Conservation (phyloP, 2,888 invertebrate genomes). For the Raillietiella orientalis region DNA sequence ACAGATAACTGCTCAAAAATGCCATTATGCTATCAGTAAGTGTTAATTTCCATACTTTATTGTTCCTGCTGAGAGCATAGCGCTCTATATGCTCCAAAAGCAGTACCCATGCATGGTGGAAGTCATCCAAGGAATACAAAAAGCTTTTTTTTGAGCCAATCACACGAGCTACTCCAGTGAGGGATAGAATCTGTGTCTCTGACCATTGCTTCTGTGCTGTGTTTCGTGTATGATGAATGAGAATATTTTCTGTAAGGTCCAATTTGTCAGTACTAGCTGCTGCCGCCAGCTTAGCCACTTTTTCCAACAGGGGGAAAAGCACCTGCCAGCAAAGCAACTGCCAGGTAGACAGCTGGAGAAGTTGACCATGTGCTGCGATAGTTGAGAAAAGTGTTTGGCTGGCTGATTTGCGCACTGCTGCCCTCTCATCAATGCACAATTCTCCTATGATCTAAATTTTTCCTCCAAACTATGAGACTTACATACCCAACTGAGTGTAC, state of each 20-base stretch:
- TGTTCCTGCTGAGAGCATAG: slow-evolving; percentile 63
- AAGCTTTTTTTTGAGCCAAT: slow-evolving; percentile 70
- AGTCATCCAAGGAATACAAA: slow-evolving; percentile 41
- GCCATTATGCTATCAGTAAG: too few species aligned
- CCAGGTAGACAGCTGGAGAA: slow-evolving; percentile 66
- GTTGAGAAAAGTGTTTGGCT: slow-evolving; percentile 93
- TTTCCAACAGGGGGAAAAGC: slow-evolving; percentile 69
- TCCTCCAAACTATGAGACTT: neutral
- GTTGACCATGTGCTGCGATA: slow-evolving; percentile 70
- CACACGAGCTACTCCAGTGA: slow-evolving; percentile 69
- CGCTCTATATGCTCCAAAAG: slow-evolving; percentile 77
- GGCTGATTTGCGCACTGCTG: slow-evolving; percentile 85
- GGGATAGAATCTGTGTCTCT: slow-evolving; percentile 42
- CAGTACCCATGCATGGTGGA: slow-evolving; percentile 69
- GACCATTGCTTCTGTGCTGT: slow-evolving; percentile 99
- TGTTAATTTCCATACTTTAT: too few species aligned
- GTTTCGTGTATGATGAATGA: slow-evolving; percentile 92
- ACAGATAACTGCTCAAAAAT: slow-evolving; percentile 30
- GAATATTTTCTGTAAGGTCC: slow-evolving; percentile 59
- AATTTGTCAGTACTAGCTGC: slow-evolving; percentile 28
- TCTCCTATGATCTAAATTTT: slow-evolving; percentile 20
- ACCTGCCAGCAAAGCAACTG: slow-evolving; percentile 70
- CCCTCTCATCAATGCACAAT: slow-evolving; percentile 72
- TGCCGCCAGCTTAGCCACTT: slow-evolving; percentile 31
- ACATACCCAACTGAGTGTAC: slow-evolving; percentile 37